Evolutionary conservation across 1,140 invertebrate genomes (phyloP).

Genomic region (Drosophila funebris): DNA sequence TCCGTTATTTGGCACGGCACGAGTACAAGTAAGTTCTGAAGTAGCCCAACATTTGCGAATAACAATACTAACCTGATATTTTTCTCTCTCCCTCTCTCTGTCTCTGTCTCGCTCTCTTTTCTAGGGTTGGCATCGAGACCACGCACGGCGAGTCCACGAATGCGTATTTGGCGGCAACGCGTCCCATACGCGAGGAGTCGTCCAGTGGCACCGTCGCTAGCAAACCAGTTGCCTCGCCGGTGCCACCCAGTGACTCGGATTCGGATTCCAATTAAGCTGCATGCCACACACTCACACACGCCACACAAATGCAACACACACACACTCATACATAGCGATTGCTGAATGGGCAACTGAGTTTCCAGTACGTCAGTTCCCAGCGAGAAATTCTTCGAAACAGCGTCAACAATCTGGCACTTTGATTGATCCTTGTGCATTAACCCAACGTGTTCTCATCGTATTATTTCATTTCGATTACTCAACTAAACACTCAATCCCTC

Average conservation of each 20-base stretch:
- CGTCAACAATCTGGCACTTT: neutral
- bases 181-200: constrained; percentile 84
- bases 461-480: too few species aligned
- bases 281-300: neutral
- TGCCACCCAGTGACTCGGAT: constrained; percentile 86
- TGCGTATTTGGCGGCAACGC: constrained; percentile 90
- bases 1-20: constrained; percentile 97
- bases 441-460: neutral
- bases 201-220: constrained; percentile 83
- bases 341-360: constrained; percentile 8
- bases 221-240: constrained; percentile 84
- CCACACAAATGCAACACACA: neutral
- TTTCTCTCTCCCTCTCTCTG: neutral
- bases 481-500: too few species aligned
- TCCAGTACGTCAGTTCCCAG: neutral
- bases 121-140: constrained; percentile 93
- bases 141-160: constrained; percentile 90
- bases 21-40: constrained; percentile 91
- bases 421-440: neutral
- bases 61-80: neutral
- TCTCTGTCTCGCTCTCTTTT: constrained; percentile 4
- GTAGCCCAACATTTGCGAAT: too few species aligned
- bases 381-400: neutral
- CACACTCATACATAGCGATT: constrained; percentile 1
- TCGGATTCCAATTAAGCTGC: constrained; percentile 84